Evolutionary conservation across 2,113 vertebrate genomes (phyloP).

Genomic region (Pagrus major): DNA sequence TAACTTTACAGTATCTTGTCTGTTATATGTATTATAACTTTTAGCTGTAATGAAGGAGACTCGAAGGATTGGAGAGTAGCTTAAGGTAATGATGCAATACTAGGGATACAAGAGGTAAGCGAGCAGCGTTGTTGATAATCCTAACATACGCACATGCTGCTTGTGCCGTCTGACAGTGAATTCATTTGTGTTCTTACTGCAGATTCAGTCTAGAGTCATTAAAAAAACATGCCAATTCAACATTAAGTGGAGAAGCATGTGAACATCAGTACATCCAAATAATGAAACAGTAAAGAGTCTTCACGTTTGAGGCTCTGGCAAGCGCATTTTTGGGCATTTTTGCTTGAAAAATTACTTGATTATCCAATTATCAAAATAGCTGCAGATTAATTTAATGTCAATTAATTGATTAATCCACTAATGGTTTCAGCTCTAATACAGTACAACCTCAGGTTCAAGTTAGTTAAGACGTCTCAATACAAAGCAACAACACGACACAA

Average conservation of each 20-base stretch:
- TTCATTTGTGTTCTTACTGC: neutral
- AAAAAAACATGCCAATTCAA: neutral
- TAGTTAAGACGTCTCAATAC: neutral
- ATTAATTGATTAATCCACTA: too few species aligned
- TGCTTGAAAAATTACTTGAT: neutral
- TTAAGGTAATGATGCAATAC: conserved; percentile 14
- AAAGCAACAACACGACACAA: neutral
- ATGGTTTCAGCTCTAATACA: neutral
- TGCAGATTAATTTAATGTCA: neutral
- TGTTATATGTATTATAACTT: conserved; percentile 57
- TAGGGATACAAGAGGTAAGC: neutral
- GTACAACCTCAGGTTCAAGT: neutral
- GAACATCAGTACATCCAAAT: neutral
- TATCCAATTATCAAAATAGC: neutral
- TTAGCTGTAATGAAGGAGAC: neutral
- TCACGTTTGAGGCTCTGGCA: neutral
- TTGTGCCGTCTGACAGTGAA: neutral
- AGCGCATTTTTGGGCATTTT: neutral
- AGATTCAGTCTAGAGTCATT: neutral
- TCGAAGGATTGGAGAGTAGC: neutral
- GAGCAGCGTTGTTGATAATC: neutral
- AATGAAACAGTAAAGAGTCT: neutral
- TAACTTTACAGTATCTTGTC: conserved; percentile 79
- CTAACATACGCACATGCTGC: neutral
- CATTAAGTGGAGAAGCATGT: neutral